phyloP scores from a whole-genome alignment of 2,797 vertebrate genomes.

The Xenops minutus region DNA sequence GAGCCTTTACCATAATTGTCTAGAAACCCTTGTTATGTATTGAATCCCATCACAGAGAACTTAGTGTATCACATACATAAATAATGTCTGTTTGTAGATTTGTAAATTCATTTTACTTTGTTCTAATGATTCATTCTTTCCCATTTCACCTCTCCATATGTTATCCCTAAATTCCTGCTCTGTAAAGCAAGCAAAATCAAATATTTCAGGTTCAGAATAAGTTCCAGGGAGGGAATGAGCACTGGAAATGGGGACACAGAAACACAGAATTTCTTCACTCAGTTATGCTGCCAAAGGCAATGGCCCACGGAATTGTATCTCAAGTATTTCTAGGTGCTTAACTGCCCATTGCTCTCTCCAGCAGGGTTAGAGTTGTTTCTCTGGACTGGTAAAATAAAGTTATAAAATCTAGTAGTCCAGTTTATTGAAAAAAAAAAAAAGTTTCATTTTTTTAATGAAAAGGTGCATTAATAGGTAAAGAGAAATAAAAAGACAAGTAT shows the following conservation, averaged over 20 bases:
- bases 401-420: neutral
- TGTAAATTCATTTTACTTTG: neutral
- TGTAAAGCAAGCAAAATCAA: neutral
- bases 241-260: neutral
- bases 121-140: neutral
- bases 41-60: neutral
- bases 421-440: neutral
- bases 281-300: neutral
- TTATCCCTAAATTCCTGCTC: neutral
- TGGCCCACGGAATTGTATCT: neutral
- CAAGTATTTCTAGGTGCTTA: neutral
- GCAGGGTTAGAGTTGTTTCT: neutral
- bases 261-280: neutral
- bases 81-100: neutral
- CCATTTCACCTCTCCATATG: neutral
- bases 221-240: neutral
- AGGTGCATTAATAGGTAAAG: fast-evolving
- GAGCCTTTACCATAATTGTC: neutral
- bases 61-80: neutral
- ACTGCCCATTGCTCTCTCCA: neutral
- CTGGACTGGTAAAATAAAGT: neutral
- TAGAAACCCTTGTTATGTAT: neutral
- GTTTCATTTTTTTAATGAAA: neutral
- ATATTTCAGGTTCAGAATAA: neutral
- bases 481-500: neutral